Conservation (phyloP, 2,888 invertebrate genomes). For the Dusona sp. region DNA sequence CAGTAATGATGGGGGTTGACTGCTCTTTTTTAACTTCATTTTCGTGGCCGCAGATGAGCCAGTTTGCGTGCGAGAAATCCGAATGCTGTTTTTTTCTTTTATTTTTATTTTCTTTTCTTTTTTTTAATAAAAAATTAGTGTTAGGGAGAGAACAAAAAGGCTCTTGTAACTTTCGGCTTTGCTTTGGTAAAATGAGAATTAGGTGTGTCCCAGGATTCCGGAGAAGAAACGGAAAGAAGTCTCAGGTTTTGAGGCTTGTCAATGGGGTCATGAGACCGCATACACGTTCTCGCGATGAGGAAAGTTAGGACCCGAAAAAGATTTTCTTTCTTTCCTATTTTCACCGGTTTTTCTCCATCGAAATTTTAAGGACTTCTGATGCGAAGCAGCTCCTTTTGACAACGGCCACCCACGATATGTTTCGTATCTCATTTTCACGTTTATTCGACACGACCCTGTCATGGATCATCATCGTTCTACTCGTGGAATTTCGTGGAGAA, state of each 20-base stretch:
- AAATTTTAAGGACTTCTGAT: conserved; percentile 29
- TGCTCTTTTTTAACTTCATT: conserved; percentile 11
- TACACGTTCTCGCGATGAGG: conserved; percentile 1
- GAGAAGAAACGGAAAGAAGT: conserved; percentile 70
- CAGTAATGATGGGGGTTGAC: conserved; percentile 42
- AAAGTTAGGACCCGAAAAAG: conserved; percentile 26
- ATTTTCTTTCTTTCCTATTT: conserved; percentile 33
- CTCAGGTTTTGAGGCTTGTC: conserved; percentile 54
- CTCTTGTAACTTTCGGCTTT: conserved; percentile 70
- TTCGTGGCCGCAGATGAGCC: not conserved
- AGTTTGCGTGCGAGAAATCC: conserved; percentile 38
- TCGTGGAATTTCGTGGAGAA: not conserved
- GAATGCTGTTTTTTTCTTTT: not conserved
- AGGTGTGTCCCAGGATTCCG: conserved; percentile 67
- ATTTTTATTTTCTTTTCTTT: conserved; percentile 8
- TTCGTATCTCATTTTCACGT: conserved; percentile 41
- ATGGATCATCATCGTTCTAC: conserved; percentile 42
- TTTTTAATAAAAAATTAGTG: conserved; percentile 31
- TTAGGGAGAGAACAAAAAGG: conserved; percentile 27
- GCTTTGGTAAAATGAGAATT: conserved; percentile 82
- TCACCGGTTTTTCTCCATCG: conserved; percentile 44
- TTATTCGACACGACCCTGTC: conserved; percentile 48
- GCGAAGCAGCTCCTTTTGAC: conserved; percentile 41
- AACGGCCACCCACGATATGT: conserved; percentile 68
- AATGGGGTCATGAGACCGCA: conserved; percentile 30